phyloP scores from a whole-genome alignment of 2,113 vertebrate species.

The Gymnorhina tibicen region DNA sequence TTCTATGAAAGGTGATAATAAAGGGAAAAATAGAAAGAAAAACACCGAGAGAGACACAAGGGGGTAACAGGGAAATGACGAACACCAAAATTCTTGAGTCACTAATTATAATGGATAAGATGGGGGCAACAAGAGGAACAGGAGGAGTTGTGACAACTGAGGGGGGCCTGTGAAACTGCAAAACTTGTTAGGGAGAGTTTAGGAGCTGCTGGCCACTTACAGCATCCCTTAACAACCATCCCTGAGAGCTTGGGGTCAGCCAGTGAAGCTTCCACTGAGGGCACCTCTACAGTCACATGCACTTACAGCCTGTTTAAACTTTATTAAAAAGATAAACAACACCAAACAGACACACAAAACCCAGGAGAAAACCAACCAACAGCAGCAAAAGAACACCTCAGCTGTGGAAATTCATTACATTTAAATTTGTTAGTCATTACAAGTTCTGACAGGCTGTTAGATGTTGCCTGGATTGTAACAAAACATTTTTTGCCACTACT shows the following conservation, averaged over 20 bases:
- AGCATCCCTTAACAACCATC: background rate
- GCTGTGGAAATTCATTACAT: background rate
- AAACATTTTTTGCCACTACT: background rate
- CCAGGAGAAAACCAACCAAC: background rate
- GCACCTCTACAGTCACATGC: background rate
- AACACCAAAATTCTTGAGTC: background rate
- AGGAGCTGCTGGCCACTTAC: background rate
- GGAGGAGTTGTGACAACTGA: background rate
- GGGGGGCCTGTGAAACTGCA: background rate
- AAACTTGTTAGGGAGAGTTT: background rate
- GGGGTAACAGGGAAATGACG: background rate
- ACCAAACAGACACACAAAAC: background rate
- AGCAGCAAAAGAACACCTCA: background rate
- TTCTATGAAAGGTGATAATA: background rate
- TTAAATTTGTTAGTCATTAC: background rate
- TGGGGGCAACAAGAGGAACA: background rate
- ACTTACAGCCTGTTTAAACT: background rate
- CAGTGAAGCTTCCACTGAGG: background rate
- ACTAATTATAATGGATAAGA: background rate
- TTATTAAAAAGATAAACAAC: background rate
- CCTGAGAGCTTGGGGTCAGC: background rate
- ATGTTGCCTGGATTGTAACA: background rate
- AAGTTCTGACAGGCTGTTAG: background rate
- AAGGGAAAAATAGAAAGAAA: background rate
- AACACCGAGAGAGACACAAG: background rate